Percentiles rank a stretch among this genome's conserved stretches.
Evolutionary conservation across 2,113 vertebrate genomes (phyloP).

Genomic region (Tamias sibiricus): DNA sequence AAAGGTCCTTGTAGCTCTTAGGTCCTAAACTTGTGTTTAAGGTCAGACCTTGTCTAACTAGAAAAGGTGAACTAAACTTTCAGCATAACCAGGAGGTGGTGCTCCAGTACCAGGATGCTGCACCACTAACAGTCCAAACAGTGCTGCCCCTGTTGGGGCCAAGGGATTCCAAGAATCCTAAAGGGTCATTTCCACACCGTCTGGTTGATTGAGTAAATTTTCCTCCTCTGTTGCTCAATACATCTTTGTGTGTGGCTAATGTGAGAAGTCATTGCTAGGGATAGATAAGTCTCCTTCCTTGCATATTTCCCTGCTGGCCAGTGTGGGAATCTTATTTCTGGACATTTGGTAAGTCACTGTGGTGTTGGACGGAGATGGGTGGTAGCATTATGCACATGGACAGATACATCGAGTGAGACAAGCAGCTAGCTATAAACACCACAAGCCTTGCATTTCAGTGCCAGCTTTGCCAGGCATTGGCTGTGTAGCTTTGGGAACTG

Average conservation of each 20-base stretch:
- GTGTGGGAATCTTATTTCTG: neutral
- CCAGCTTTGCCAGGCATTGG: neutral
- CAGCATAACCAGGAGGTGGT: slow-evolving; percentile 73
- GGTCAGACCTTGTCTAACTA: neutral
- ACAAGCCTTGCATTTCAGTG: neutral
- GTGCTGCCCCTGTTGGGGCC: neutral
- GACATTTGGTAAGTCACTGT: slow-evolving; percentile 1
- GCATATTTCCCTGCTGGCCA: neutral
- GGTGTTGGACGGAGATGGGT: neutral
- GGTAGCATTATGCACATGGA: neutral
- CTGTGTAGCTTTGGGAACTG: slow-evolving; percentile 32
- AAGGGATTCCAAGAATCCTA: slow-evolving; percentile 36
- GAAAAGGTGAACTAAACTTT: slow-evolving; percentile 50
- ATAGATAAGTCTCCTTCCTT: slow-evolving; percentile 19
- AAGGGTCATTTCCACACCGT: slow-evolving; percentile 4
- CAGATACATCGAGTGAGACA: neutral
- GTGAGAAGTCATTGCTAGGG: slow-evolving; percentile 20
- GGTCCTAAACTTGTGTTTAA: neutral
- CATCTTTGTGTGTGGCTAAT: slow-evolving; percentile 42
- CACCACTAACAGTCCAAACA: neutral
- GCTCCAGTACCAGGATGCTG: slow-evolving; percentile 51
- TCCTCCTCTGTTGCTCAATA: slow-evolving; percentile 55
- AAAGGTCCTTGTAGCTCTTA: neutral
- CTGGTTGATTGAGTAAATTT: slow-evolving; percentile 40
- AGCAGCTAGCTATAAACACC: neutral